Base-by-base conservation (phyloP, 2,797 vertebrate genomes). In the Merluccius polli region DNA sequence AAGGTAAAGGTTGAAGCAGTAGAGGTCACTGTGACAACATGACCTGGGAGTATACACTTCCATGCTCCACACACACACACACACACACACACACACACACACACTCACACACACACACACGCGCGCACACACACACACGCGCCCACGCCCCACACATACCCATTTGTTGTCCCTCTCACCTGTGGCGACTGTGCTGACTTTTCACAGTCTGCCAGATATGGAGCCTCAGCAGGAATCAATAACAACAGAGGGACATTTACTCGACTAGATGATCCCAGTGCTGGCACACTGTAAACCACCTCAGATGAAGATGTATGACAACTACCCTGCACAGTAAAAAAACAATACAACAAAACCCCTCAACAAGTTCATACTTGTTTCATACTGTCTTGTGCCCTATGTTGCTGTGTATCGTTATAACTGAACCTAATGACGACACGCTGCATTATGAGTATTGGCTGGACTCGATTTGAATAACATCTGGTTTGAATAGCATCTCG, bases 1-100 rank as follows among this genome's bases (percentile, higher is more conserved):
- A 48, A 18, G 44, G 44, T 18, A 48, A 18, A 18, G 69, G 15
- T 33, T 27, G 32, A 65, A 24, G 33, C 12, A 74, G 86, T 48
- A 91, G 90, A 92, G 85, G 89, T 91, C 89, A 91, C 87, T 91
- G 87, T 92, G 85, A 89, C 84, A 87, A 85, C 88, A 87, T 75
- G 79, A 89, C 82, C 82, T 44, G 73, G 81, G 80, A 83, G 38
- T 3, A 30, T 8, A 48, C 69, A 70, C 68, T 32, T 8, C 69
- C 30, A 10, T 35, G 21, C 18, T 35, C 69, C 15, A 18, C 68
- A 70, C 15, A 32, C 10, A 31, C 30, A 75, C 36, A 74, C 4
- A 67, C 75, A 79, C 76, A 78, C 63, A 73, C 78, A 80, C 31
- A 31, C 74, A 71, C 74, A 71, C 67, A 70, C 74, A 32, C 74